These are phyloP conservation scores for Sebastes trivittatus DNA, from an alignment of 2,797 vertebrate species.

Conservation along the genomic window DNA sequence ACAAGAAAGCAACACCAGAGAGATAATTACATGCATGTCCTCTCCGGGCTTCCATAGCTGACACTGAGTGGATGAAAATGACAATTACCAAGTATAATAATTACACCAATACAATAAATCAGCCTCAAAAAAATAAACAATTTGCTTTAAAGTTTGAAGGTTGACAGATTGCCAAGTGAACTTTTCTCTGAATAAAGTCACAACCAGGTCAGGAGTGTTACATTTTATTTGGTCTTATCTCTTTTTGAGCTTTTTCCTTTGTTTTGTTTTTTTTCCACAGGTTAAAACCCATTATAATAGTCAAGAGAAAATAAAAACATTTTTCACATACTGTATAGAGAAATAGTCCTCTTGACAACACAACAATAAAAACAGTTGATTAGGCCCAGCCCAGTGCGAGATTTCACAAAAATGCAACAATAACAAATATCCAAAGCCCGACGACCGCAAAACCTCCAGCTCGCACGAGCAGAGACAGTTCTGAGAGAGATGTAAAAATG, in stretches of 20 bases:
- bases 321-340: slow-evolving; percentile 76
- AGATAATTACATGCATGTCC: not conserved
- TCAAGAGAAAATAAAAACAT: slow-evolving; percentile 74
- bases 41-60: not conserved
- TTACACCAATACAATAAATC: not conserved
- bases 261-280: slow-evolving; percentile 77
- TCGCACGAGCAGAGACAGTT: slow-evolving; percentile 44
- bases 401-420: slow-evolving; percentile 74
- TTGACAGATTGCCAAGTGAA: not conserved
- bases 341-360: slow-evolving; percentile 69
- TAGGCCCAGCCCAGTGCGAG: slow-evolving; percentile 87
- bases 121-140: not conserved
- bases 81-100: not conserved
- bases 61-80: not conserved
- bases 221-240: slow-evolving; percentile 86
- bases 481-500: slow-evolving; percentile 56
- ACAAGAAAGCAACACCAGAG: not conserved
- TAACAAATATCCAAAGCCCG: slow-evolving; percentile 60
- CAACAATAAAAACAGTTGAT: slow-evolving; percentile 76
- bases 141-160: not conserved
- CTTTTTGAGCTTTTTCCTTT: slow-evolving; percentile 71
- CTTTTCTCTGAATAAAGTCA: not conserved
- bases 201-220: slow-evolving; percentile 70
- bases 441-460: slow-evolving; percentile 42
- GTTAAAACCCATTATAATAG: slow-evolving; percentile 83